phyloP scores from a whole-genome alignment of 2,797 vertebrate genomes.

The Coreius guichenoti region DNA sequence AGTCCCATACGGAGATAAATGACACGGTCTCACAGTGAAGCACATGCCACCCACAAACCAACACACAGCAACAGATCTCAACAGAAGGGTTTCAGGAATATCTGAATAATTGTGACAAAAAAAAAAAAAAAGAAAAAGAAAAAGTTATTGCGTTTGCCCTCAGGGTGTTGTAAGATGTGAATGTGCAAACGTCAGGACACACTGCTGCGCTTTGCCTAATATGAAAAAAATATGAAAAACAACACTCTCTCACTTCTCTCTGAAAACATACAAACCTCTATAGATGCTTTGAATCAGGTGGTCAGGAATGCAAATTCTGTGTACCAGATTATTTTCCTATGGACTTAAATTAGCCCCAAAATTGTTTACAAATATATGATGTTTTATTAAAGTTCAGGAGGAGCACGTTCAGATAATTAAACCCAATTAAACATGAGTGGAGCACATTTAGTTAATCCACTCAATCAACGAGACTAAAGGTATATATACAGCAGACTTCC shows the following conservation, averaged over 20 bases:
- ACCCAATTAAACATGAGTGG: too few species aligned
- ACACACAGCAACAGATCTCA: not conserved
- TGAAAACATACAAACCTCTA: not conserved
- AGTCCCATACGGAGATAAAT: slow-evolving; percentile 62
- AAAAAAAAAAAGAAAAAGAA: not conserved
- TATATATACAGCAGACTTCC: too few species aligned
- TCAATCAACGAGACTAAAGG: too few species aligned
- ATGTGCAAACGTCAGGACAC: not conserved
- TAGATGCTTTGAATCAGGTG: too few species aligned
- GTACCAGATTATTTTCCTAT: not conserved
- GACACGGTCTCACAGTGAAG: not conserved
- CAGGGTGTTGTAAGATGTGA: not conserved
- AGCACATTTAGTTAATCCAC: too few species aligned
- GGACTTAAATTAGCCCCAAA: not conserved
- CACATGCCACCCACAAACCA: slow-evolving; percentile 18
- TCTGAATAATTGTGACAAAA: not conserved
- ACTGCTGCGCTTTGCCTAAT: not conserved
- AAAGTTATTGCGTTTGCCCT: not conserved
- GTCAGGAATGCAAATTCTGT: slow-evolving; percentile 33
- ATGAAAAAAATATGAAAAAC: slow-evolving; percentile 41
- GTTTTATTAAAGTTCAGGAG: too few species aligned
- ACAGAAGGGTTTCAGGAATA: not conserved
- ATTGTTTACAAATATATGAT: too few species aligned
- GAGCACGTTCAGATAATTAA: too few species aligned
- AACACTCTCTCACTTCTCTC: not conserved